phyloP scores from a whole-genome alignment of 2,113 vertebrate genomes.

The Pontoporia blainvillei region DNA sequence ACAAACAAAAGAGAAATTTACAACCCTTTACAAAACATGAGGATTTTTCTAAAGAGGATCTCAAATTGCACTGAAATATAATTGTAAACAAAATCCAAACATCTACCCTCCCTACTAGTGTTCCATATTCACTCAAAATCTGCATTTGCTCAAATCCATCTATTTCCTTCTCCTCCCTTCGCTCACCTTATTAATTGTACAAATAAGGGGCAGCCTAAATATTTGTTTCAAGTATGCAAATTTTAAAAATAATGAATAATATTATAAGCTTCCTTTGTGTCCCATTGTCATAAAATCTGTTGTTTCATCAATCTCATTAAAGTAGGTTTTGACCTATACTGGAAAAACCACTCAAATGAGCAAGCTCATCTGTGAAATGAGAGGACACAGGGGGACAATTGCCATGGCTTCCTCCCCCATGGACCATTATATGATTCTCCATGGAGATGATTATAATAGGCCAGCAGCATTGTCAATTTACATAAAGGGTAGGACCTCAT shows the following conservation, averaged over 20 bases:
- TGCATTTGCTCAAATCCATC: background rate
- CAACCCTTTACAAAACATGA: background rate
- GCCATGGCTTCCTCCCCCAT: background rate
- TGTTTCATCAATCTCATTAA: conserved; percentile 51
- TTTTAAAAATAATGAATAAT: conserved; percentile 48
- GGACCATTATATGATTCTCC: conserved; percentile 29
- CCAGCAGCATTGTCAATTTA: background rate
- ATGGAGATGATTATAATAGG: conserved; percentile 31
- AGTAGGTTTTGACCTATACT: conserved; percentile 27
- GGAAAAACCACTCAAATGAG: conserved; percentile 40
- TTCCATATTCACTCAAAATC: background rate
- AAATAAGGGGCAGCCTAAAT: conserved; percentile 32
- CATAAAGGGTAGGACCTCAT: background rate
- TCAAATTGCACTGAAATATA: background rate
- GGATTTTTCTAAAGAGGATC: background rate
- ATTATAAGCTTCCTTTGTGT: conserved; percentile 32
- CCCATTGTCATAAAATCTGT: conserved; percentile 52
- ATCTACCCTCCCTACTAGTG: background rate
- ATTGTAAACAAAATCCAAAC: background rate
- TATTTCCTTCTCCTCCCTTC: background rate
- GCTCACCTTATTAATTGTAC: conserved; percentile 2
- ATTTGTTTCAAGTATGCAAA: conserved; percentile 40
- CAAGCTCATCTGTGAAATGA: conserved; percentile 40
- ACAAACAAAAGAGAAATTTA: background rate
- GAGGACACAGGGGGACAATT: background rate